Base-by-base conservation (phyloP, 2,888 invertebrate species). In the Amblyjoppa proteus region DNA sequence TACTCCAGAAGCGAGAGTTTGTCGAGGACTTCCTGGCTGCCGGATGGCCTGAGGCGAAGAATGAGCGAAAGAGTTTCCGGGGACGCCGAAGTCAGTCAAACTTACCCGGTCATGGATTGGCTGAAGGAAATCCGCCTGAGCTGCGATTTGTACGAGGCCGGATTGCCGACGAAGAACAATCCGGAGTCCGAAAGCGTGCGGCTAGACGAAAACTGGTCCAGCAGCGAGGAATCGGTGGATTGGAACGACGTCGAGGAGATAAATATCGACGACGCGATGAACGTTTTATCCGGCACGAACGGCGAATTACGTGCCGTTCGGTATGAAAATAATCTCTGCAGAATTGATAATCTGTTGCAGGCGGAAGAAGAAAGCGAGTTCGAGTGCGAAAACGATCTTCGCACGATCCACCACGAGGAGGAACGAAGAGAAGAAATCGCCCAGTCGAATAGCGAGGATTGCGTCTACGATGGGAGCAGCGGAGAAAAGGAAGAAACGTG, bases 61-160 rank as follows among this genome's bases (percentile, higher is more conserved):
- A 84, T 89, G 38, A 58, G 56, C 13, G 76, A 68, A 9, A 73
- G 77, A 64, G 83, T 77, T n/a, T 82, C 83, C 25, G 84, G 87
- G 58, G 83, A 85, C 28, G 16, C 86, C 9, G 73, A 77, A 2
- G 69, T 81, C 13, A 70, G 53, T 64, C 82, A 79, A 25, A 79
- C 61, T 25, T 85, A 87, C 77, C 83, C 86, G 31, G 84, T 87
- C 20, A 76, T 89, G 6, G 84, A 89, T 83, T 89, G 89, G 89
- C 69, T 89, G 4, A 83, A 81, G 11, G 84, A 88, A 68, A 89
- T 89, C 38, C 64, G 89, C 53, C 79, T 82, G 34, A 88, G 78
- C 61, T 88, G 87, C 56, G 89, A 89, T 69, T 70, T 83, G 9
- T 86, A 86, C 71, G 89, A 89, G 25, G 76, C 80, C n/a, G 85